Evolutionary conservation across 1,140 invertebrate genomes (phyloP).

Genomic region (Neuroterus valhalla): DNA sequence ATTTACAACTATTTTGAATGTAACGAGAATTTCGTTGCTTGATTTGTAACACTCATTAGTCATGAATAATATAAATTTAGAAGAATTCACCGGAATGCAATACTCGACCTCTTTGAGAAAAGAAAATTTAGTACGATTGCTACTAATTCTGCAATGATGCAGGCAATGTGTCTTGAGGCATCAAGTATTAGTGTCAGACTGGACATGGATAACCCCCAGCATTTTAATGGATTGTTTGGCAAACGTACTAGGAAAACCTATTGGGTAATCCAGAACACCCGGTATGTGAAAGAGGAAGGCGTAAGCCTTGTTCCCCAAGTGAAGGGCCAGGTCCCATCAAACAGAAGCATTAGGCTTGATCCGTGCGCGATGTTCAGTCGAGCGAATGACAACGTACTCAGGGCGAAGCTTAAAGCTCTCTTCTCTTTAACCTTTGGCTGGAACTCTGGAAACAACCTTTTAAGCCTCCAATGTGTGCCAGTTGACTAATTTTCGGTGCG

Average conservation of each 20-base stretch:
- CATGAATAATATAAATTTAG: no score
- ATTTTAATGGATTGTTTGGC: constrained; percentile 26
- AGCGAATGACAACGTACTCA: constrained; percentile 75
- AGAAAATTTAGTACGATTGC: no score
- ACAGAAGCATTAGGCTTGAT: constrained; percentile 75
- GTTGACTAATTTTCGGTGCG: constrained; percentile 47
- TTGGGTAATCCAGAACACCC: constrained; percentile 34
- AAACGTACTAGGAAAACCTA: constrained; percentile 18
- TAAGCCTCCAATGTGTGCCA: constrained; percentile 42
- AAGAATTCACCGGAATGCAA: no score
- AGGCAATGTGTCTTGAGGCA: no score
- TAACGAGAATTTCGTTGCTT: no score
- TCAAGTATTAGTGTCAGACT: not conserved
- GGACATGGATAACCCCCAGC: not conserved
- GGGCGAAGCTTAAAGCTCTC: constrained; percentile 67
- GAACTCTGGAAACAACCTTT: constrained; percentile 42
- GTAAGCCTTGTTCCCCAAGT: constrained; percentile 52
- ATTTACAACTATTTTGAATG: no score
- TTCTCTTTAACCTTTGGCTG: constrained; percentile 49
- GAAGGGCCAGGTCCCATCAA: constrained; percentile 68
- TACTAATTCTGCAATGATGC: no score
- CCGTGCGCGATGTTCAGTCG: constrained; percentile 73
- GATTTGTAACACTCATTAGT: no score
- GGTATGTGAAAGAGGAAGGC: constrained; percentile 48
- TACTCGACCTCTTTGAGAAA: no score